Conservation (phyloP, 2,113 vertebrate species). For the Percopsis transmontana region DNA sequence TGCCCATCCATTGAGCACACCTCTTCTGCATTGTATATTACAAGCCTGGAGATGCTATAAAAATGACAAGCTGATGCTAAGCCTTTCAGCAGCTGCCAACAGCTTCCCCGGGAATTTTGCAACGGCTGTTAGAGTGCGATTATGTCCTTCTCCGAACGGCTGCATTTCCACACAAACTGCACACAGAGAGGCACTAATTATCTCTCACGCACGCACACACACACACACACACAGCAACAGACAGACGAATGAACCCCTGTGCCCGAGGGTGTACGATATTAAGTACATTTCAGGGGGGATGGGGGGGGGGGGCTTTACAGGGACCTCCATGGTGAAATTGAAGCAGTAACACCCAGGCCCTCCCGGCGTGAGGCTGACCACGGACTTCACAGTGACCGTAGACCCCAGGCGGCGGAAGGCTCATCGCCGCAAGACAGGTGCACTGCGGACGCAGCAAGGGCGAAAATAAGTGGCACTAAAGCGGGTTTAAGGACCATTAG, state of each 20-base stretch:
- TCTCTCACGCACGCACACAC: not conserved
- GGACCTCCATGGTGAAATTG: not conserved
- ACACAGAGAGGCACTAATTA: not conserved
- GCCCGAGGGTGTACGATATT: not conserved
- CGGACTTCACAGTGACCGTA: not conserved
- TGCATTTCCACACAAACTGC: too few species aligned
- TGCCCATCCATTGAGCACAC: conserved; percentile 1
- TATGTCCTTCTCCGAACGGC: conserved; percentile 5
- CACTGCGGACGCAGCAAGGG: not conserved
- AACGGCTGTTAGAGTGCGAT: conserved; percentile 16
- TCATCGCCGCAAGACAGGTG: not conserved
- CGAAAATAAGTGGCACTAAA: conserved; percentile 9
- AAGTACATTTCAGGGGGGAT: too few species aligned
- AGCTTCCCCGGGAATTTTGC: conserved; percentile 14
- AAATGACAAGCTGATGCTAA: conserved; percentile 31
- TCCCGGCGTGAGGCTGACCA: not conserved
- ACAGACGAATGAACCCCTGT: not conserved
- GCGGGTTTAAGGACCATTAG: not conserved
- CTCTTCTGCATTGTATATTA: conserved; percentile 10
- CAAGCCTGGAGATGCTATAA: conserved; percentile 16
- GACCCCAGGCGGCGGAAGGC: not conserved
- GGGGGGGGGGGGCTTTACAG: not conserved
- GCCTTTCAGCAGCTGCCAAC: conserved; percentile 25
- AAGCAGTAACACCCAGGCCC: not conserved
- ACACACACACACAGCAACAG: not conserved